These are phyloP conservation scores for Drosophila pseudoananassae DNA, from an alignment of 1,140 invertebrate genomes.

Conservation along the genomic window DNA sequence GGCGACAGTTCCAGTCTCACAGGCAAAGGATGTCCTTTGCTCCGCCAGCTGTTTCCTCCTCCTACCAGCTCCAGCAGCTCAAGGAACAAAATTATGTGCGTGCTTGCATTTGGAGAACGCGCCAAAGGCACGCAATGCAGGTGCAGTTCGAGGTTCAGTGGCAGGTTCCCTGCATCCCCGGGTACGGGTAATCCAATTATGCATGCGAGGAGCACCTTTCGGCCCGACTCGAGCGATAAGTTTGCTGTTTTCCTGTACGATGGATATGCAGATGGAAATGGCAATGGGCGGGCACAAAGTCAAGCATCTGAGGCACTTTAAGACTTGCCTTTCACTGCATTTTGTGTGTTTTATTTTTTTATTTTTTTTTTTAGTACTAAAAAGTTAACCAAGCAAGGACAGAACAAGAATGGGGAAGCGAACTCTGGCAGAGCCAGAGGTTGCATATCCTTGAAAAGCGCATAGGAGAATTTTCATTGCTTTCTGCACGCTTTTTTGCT, in stretches of 20 bases:
- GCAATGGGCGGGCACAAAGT: slow-evolving; percentile 18
- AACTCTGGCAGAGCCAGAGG: slow-evolving; percentile 55
- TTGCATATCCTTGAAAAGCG: slow-evolving; percentile 38
- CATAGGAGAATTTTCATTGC: slow-evolving; percentile 3
- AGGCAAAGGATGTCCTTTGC: slow-evolving; percentile 51
- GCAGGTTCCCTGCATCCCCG: slow-evolving; percentile 32
- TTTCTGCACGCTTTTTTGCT: not conserved
- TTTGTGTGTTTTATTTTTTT: slow-evolving; percentile 2
- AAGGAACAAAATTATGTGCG: slow-evolving; percentile 66
- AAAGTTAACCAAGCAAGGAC: slow-evolving; percentile 39
- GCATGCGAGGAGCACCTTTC: slow-evolving; percentile 61
- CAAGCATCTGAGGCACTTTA: slow-evolving; percentile 56
- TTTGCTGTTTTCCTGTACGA: slow-evolving; percentile 5
- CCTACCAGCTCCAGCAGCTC: slow-evolving; percentile 16
- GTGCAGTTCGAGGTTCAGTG: slow-evolving; percentile 17
- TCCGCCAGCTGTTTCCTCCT: slow-evolving; percentile 7
- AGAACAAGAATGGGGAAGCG: slow-evolving; percentile 23
- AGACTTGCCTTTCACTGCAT: slow-evolving; percentile 12
- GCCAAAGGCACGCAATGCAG: slow-evolving; percentile 50
- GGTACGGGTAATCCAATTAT: slow-evolving; percentile 69
- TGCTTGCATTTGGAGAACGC: slow-evolving; percentile 39
- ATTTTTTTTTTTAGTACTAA: slow-evolving; percentile 38
- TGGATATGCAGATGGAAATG: slow-evolving; percentile 15
- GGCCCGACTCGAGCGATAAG: slow-evolving; percentile 28
- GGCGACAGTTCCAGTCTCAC: slow-evolving; percentile 37